Evolutionary conservation across 2,113 vertebrate genomes (phyloP).

Genomic region (Pseudolaguvia tuberculata): DNA sequence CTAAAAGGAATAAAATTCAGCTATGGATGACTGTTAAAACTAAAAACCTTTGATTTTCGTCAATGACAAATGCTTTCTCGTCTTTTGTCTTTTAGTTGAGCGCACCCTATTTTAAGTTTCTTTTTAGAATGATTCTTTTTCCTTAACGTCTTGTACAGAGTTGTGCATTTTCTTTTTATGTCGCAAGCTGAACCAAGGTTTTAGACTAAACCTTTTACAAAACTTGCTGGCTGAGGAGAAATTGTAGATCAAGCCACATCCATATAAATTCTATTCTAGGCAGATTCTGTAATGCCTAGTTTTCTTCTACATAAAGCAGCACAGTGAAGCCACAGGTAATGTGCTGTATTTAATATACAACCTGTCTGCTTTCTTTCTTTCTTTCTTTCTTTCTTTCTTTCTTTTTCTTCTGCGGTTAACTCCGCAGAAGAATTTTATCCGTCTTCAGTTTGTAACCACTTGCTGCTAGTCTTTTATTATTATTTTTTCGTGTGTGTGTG

Average conservation of each 20-base stretch:
- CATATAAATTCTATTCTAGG: constrained; percentile 69
- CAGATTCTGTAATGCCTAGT: constrained; percentile 71
- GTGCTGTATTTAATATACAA: constrained; percentile 93
- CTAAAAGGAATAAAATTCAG: constrained; percentile 67
- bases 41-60: constrained; percentile 68
- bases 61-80: constrained; percentile 47
- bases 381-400: no score
- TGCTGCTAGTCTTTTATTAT: constrained; percentile 77
- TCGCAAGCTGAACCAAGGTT: constrained; percentile 71
- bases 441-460: constrained; percentile 83
- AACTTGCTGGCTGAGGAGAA: constrained; percentile 89
- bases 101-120: constrained; percentile 23
- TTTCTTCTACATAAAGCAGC: constrained; percentile 80
- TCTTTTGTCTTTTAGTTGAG: constrained; percentile 40
- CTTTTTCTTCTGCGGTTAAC: constrained; percentile 54
- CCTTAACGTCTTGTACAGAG: constrained; percentile 60
- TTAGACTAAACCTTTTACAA: constrained; percentile 79
- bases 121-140: constrained; percentile 49
- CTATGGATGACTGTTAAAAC: constrained; percentile 80
- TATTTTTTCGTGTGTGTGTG: no score
- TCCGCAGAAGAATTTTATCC: constrained; percentile 63
- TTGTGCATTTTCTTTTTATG: constrained; percentile 55
- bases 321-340: constrained; percentile 81
- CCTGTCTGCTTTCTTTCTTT: constrained; percentile 68
- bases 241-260: constrained; percentile 62